Evolutionary conservation across 2,797 vertebrate genomes (phyloP).

Genomic region (Nannoperca australis): DNA sequence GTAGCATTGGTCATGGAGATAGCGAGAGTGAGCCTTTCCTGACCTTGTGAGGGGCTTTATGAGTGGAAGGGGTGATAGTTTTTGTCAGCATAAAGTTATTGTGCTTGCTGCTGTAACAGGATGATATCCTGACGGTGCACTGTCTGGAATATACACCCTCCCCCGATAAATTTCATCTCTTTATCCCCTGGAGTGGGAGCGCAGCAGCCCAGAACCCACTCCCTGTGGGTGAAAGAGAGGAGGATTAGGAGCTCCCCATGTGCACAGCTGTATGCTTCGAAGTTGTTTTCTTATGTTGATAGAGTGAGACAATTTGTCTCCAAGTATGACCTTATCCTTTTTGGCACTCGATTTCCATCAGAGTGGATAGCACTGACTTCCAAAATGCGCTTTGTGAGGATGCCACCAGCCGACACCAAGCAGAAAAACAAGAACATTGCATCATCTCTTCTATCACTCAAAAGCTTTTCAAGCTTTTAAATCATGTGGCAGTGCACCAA

Average conservation of each 20-base stretch:
- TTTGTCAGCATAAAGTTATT: conserved; percentile 82
- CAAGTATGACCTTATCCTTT: conserved; percentile 61
- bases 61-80: conserved; percentile 72
- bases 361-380: conserved; percentile 47
- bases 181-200: conserved; percentile 65
- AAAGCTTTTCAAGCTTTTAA: conserved; percentile 53
- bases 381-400: conserved; percentile 59
- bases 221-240: conserved; percentile 43
- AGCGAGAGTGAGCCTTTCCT: conserved; percentile 53
- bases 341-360: conserved; percentile 47
- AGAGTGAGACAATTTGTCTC: conserved; percentile 61
- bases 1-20: conserved; percentile 59
- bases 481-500: conserved; percentile 42
- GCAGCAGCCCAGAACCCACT: conserved; percentile 54
- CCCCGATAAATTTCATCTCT: conserved; percentile 64
- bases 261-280: conserved; percentile 34
- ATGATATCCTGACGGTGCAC: conserved; percentile 81
- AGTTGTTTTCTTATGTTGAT: conserved; percentile 59
- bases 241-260: conserved; percentile 50
- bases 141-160: conserved; percentile 66
- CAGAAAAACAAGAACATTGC: conserved; percentile 58
- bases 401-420: conserved; percentile 56
- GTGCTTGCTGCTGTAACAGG: conserved; percentile 75
- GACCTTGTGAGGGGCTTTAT: conserved; percentile 74
- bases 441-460: conserved; percentile 68